Evolutionary conservation across 1,140 invertebrate species (phyloP), one percentile per base, ranked within the genome.

Genomic region (Halictus rubicundus): DNA sequence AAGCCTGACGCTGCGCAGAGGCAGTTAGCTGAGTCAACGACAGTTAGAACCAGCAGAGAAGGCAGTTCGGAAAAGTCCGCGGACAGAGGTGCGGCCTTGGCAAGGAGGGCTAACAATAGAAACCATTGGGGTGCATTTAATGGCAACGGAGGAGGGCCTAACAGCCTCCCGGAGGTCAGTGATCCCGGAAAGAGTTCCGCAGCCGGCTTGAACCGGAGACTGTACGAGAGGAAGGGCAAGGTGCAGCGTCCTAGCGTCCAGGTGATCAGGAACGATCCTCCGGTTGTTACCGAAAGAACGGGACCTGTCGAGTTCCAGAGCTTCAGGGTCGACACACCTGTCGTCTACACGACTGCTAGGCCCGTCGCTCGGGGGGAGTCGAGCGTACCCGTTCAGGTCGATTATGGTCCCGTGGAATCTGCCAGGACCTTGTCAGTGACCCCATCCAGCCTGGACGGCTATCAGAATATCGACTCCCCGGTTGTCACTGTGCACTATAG

Each of bases 1-100:
- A 88, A 72, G 12, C 82, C 82, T 1, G 69, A 79, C n/a, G 32
- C 12, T 2, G 49, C 54, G 9, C 85, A 85, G 0, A 70, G 72
- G 12, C 71, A 81, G 4, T 87, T 87, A 32, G 42, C 80, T 16
- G 6, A 10, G 19, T 9, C 19, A 12, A 10, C 42, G 27, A 57
- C 5, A 32, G 23, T 39, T 37, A 21, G 25, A 2, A 0, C 16
- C 19, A 65, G 5, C 27, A 12, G 9, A 64, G 39, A 63, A 6
- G 12, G 14, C 6, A 27, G 32, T 46, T 23, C 54, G 19, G 60
- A 68, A 4, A 42, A 16, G 2, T 25, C 21, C 9, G 6, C 1
- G 6, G 25, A 8, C 0, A 14, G 21, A 14, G 14, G 14, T 2
- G 10, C 23, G 25, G 46, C 21, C 16, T n/a, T 12, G 0, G 5